phyloP scores from a whole-genome alignment of 2,888 invertebrate genomes.

The Oscheius sp. region DNA sequence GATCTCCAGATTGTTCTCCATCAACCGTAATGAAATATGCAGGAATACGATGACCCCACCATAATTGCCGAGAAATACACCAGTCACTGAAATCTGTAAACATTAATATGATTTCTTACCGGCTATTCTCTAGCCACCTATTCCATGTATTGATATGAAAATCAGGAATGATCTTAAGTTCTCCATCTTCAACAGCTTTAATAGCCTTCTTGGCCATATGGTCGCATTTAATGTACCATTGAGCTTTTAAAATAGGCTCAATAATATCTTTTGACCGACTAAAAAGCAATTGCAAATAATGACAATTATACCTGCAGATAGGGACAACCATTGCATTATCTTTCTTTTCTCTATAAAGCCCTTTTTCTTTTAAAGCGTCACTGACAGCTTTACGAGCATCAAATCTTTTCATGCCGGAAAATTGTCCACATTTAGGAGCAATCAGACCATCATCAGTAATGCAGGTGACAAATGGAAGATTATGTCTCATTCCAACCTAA shows the following conservation, averaged over 20 bases:
- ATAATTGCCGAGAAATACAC: constrained; percentile 96
- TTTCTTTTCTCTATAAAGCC: constrained; percentile 81
- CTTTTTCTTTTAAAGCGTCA: constrained; percentile 80
- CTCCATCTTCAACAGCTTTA: constrained; percentile 76
- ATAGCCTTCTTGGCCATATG: constrained; percentile 89
- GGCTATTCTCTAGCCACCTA: constrained; percentile 92
- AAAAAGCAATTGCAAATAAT: constrained; percentile 71
- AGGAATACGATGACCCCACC: constrained; percentile 99
- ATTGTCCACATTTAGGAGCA: constrained; percentile 71
- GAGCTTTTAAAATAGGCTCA: constrained; percentile 92
- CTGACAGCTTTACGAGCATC: constrained; percentile 77
- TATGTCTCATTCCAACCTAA: constrained; percentile 82
- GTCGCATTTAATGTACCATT: constrained; percentile 89
- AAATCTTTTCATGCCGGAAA: constrained; percentile 57
- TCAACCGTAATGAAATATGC: constrained; percentile 81
- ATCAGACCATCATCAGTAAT: constrained; percentile 90
- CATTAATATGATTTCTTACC: constrained; percentile 71
- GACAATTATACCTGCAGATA: constrained; percentile 75
- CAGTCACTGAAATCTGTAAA: constrained; percentile 80
- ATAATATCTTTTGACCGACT: constrained; percentile 96
- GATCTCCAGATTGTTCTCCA: constrained; percentile 33
- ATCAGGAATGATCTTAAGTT: constrained; percentile 88
- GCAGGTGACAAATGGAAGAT: constrained; percentile 85
- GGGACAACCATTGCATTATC: constrained; percentile 97
- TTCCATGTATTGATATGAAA: constrained; percentile 91